Percentiles rank a stretch among this genome's conserved stretches.
Conservation (phyloP, 2,888 invertebrate species). For the Cactoblastis cactorum region DNA sequence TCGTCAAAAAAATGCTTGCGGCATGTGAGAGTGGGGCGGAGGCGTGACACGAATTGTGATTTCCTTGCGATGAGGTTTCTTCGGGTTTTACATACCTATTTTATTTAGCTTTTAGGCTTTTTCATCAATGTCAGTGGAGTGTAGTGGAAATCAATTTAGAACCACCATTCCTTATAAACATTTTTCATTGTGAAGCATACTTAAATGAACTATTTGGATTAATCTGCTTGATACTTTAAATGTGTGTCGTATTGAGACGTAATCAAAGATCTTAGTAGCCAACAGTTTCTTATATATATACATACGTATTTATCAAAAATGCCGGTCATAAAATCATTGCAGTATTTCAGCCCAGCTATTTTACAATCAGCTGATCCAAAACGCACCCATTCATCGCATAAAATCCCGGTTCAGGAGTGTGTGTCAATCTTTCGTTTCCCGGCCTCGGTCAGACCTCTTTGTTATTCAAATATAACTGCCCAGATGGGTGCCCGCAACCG, state of each 20-base stretch:
- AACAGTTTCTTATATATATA: not conserved
- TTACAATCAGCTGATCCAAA: conserved; percentile 22
- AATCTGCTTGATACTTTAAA: too few relatives aligned
- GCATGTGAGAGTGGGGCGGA: conserved; percentile 26
- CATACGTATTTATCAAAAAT: not conserved
- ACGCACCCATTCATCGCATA: conserved; percentile 27
- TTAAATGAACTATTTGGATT: too few relatives aligned
- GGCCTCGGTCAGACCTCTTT: conserved; percentile 54
- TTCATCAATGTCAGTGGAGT: not conserved
- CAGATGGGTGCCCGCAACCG: conserved; percentile 45
- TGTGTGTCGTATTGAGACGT: too few relatives aligned
- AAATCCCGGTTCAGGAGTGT: conserved; percentile 28
- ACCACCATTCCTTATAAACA: too few relatives aligned
- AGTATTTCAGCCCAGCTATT: conserved; percentile 8
- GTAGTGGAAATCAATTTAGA: too few relatives aligned
- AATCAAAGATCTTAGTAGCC: too few relatives aligned
- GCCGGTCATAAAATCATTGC: not conserved
- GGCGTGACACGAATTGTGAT: conserved; percentile 17
- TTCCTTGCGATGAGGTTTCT: conserved; percentile 13
- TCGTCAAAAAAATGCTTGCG: conserved; percentile 60
- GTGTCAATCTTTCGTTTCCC: conserved; percentile 60
- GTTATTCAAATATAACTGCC: conserved; percentile 67
- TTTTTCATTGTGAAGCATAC: too few relatives aligned
- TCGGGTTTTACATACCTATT: conserved; percentile 21
- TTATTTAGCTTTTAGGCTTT: not conserved